phyloP scores from a whole-genome alignment of 2,797 vertebrate genomes.

The Allobates femoralis region DNA sequence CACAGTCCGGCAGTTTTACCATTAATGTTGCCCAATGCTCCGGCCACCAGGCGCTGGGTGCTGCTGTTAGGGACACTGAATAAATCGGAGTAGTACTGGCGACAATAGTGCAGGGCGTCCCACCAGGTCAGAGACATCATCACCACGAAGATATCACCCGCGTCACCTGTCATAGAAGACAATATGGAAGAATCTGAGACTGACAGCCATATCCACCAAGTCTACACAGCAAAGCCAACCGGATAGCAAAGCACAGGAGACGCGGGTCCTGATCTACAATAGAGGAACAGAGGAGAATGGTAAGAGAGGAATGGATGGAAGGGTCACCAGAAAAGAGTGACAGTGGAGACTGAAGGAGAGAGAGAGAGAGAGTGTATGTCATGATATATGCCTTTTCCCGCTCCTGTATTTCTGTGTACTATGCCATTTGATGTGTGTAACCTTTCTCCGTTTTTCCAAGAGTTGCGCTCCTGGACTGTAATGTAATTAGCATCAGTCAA shows the following conservation, averaged over 20 bases:
- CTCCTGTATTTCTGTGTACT: too few relatives aligned
- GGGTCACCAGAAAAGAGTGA: neutral
- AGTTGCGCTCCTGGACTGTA: too few relatives aligned
- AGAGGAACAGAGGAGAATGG: neutral
- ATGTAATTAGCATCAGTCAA: too few relatives aligned
- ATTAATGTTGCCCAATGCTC: too few relatives aligned
- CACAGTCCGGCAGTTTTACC: neutral
- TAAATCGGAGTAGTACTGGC: conserved; percentile 29
- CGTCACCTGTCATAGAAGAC: neutral
- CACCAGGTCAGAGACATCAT: conserved; percentile 16
- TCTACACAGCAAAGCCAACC: too few relatives aligned
- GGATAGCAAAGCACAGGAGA: too few relatives aligned
- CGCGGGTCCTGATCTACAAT: neutral
- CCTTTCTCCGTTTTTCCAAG: too few relatives aligned
- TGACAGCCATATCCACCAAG: too few relatives aligned
- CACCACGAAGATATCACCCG: neutral
- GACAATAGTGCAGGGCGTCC: conserved; percentile 54
- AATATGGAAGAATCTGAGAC: neutral
- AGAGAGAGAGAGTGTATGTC: too few relatives aligned
- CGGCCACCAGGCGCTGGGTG: conserved; percentile 14
- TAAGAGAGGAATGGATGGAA: neutral
- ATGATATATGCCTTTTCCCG: too few relatives aligned
- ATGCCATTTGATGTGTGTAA: too few relatives aligned
- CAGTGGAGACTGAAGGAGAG: too few relatives aligned
- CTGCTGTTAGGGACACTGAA: conserved; percentile 27